Evolutionary conservation across 2,888 invertebrate genomes (phyloP), one percentile per base, ranked within the genome.

Genomic region (Lamellibrachia satsuma): DNA sequence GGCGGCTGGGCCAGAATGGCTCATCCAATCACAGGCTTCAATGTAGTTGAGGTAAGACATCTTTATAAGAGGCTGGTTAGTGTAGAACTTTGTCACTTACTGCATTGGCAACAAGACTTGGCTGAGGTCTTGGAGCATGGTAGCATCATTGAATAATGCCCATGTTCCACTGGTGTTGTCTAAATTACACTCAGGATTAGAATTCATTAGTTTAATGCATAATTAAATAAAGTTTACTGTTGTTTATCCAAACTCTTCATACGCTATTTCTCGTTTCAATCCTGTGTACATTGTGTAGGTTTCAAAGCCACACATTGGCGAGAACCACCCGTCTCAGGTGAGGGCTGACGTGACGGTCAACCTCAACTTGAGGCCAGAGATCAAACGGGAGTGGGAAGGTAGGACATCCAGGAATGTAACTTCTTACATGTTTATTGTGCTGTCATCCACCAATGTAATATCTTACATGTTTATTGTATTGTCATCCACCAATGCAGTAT

Each of bases 1-100:
- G 99, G 99, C 22, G 99, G 99, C 2, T 99, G 99, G 99, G 99
- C 99, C 0, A 97, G 99, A 94, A 99, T 99, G 99, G 99, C 99
- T 0, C 98, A 99, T 95, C 98, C 99, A 0, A 98, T 99, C 93
- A 97, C 98, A 9, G 98, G 98, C 93, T 99, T 99, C 97, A 98
- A 98, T 3, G 98, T 99, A 1, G 98, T 99, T 0, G 99, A 99
- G 97, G 99, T 99, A 9, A 98, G 98, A 51, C 0, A 0, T 51
- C 90, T 27, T 27, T 60, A 52, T 91, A 9, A 9, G 6, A 92
- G 15, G 15, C 8, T 92, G 8, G 52, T 91, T 9, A 11, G 51
- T 39, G 39, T 39, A 39, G 39, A 39, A 39, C 39, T 39, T 0
- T 39, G 39, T 39, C 11, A 51, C 51, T 52, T 39, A 75, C 75